Base-by-base conservation (phyloP, 2,113 vertebrate genomes). In the Rhinichthys klamathensis region DNA sequence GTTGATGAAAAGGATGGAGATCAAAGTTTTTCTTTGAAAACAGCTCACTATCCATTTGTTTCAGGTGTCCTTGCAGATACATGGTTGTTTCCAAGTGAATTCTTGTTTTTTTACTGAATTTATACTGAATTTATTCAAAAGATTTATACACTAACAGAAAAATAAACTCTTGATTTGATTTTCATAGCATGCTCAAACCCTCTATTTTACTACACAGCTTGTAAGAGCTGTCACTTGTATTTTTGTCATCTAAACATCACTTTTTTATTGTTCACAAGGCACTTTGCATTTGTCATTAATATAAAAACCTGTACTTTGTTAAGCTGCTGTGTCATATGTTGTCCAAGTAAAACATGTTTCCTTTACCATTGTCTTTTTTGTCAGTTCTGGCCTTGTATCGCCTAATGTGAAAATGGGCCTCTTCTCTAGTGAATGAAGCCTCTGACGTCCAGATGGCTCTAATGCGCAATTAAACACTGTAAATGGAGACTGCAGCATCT, bases 401-500 rank as follows among this genome's bases (percentile, higher is more conserved):
- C 73, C 51, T 88, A 87, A 88, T 87, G 87, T 78, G 86, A 88
- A 87, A 89, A 89, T 83, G 75, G 74, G 79, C 67, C 35, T 88
- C 32, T 88, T 81, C 63, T 54, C 12, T 74, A 25, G 60, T 56
- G 65, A 65, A 82, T 35, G 80, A 86, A 83, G 25, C 74, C 74
- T 51, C 74, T 81, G 85, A 86, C 80, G 78, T 85, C 87, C 86
- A 87, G 85, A 76, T 81, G 73, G 79, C 82, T 32, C 90, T 90
- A 90, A 89, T 91, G 90, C 65, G 27, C 89, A 90, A 88, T 90
- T 89, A 90, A 86, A 89, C 89, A 80, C 80, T 83, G 82, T 80
- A 88, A 89, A 88, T 87, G 87, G 88, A 88, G 83, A 86, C 44
- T 11, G 80, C 12, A 35, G 65, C 70, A 86, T 73, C 80, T 88